Evolutionary conservation across 2,888 invertebrate species (phyloP).

Genomic region (Leuctra nigra): DNA sequence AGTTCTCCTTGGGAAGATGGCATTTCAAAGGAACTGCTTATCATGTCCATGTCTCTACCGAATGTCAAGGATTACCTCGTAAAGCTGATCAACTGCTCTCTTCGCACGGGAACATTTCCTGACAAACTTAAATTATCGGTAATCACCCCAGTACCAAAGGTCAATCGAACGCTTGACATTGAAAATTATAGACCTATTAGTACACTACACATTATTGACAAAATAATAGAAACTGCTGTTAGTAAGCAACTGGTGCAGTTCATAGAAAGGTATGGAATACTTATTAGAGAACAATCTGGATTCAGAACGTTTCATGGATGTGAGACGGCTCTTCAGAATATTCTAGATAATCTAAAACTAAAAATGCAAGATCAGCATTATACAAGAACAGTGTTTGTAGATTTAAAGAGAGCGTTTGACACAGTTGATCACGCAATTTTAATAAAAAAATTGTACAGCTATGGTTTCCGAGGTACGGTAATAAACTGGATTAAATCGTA

Average conservation of each 20-base stretch:
- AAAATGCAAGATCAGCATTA: not conserved
- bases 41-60: not conserved
- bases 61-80: not conserved
- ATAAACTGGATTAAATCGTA: not conserved
- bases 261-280: not conserved
- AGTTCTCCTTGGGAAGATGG: not conserved
- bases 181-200: conserved; percentile 1
- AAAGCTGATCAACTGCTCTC: not conserved
- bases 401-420: not conserved
- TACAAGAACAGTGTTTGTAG: not conserved
- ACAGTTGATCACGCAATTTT: not conserved
- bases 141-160: not conserved
- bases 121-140: not conserved
- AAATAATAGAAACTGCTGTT: not conserved
- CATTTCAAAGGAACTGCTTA: not conserved
- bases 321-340: not conserved
- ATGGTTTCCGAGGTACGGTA: not conserved
- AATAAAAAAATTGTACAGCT: too few relatives aligned
- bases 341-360: not conserved
- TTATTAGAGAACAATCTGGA: not conserved
- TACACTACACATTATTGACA: not conserved
- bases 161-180: not conserved
- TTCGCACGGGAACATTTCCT: not conserved
- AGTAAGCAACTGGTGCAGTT: not conserved
- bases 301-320: not conserved